Conservation (phyloP, 1,140 invertebrate species). For the Zaprionus nigranus region DNA sequence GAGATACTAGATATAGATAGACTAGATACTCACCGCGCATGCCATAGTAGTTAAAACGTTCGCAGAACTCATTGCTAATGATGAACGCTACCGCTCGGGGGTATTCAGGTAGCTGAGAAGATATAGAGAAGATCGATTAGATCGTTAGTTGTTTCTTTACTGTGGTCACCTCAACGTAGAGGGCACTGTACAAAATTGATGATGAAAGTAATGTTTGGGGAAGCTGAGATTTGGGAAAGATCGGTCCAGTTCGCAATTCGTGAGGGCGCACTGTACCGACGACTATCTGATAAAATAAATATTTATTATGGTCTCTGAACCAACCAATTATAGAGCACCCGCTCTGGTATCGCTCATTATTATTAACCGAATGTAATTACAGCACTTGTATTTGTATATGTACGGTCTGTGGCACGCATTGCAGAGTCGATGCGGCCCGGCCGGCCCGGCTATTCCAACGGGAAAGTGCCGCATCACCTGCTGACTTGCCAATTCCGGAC, state of each 20-base stretch:
- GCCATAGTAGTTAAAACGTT: conserved; percentile 98
- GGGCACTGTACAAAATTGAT: no score
- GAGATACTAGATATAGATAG: no score
- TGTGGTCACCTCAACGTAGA: no score
- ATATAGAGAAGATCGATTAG: background rate
- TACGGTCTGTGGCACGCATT: background rate
- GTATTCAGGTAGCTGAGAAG: conserved; percentile 85
- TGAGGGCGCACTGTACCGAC: background rate
- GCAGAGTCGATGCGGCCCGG: no score
- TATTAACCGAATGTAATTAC: conserved; percentile 1
- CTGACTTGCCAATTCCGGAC: conserved; percentile 25
- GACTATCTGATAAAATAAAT: background rate
- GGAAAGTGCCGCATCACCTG: conserved; percentile 22
- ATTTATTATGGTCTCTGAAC: conserved; percentile 15
- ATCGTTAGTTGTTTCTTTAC: no score
- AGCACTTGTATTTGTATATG: conserved; percentile 6
- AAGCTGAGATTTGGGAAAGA: no score
- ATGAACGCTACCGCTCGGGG: conserved; percentile 96
- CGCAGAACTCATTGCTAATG: conserved; percentile 97
- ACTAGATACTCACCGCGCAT: conserved; percentile 92
- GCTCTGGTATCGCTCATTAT: conserved; percentile 1
- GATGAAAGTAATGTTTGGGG: no score
- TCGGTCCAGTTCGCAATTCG: background rate
- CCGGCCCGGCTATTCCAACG: background rate
- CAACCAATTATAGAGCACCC: conserved; percentile 1